Conservation (phyloP, 2,888 invertebrate genomes). For the Cyclophora albipunctata region DNA sequence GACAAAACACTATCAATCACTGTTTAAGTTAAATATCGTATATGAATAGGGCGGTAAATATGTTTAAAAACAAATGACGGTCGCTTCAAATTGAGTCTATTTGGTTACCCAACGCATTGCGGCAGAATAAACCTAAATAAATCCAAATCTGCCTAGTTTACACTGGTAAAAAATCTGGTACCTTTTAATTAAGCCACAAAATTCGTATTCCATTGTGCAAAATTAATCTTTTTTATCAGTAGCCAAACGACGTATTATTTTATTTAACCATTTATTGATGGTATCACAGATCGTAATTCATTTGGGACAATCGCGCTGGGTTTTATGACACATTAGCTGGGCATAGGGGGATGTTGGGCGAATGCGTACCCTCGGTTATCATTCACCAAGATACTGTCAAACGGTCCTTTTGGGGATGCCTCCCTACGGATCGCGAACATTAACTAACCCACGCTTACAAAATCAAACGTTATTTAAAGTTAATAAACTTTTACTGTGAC, state of each 20-base stretch:
- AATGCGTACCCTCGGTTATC: slow-evolving; percentile 44
- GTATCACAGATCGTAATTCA: slow-evolving; percentile 45
- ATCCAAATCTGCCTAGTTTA: too few relatives aligned
- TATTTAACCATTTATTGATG: slow-evolving; percentile 41
- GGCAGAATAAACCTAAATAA: too few relatives aligned
- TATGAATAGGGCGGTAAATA: too few relatives aligned
- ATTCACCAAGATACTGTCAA: slow-evolving; percentile 65
- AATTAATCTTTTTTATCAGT: slow-evolving; percentile 22
- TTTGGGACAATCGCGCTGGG: slow-evolving; percentile 59
- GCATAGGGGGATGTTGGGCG: slow-evolving; percentile 30
- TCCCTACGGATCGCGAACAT: slow-evolving; percentile 34
- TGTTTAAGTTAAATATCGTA: too few relatives aligned
- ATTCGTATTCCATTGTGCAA: slow-evolving; percentile 6
- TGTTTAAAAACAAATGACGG: too few relatives aligned
- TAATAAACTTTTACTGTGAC: too few relatives aligned
- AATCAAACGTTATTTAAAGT: not conserved
- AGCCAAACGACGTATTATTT: slow-evolving; percentile 26
- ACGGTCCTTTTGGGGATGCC: slow-evolving; percentile 46
- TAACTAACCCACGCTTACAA: slow-evolving; percentile 27
- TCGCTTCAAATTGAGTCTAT: too few relatives aligned
- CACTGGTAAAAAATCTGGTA: too few relatives aligned
- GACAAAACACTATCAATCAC: too few relatives aligned
- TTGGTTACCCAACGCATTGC: too few relatives aligned
- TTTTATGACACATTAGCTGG: slow-evolving; percentile 67
- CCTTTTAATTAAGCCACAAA: too few relatives aligned